Percentiles rank a stretch among this genome's conserved stretches.
Conservation (phyloP, 2,888 invertebrate species). For the Phaedon cochleariae region DNA sequence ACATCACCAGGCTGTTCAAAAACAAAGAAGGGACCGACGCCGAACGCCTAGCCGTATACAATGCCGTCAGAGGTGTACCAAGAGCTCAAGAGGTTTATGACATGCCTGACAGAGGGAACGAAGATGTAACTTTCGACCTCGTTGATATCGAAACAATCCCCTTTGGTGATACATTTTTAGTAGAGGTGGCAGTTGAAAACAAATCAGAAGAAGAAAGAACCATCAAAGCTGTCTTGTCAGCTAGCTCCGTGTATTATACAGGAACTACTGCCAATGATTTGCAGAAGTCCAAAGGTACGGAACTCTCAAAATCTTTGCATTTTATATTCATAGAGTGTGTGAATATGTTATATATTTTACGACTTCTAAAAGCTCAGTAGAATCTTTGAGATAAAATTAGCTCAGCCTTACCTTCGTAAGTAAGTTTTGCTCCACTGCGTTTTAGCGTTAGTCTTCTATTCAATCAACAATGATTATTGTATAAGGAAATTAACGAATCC, state of each 20-base stretch:
- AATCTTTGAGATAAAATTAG: too few relatives aligned
- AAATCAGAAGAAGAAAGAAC: constrained; percentile 66
- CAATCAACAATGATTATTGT: too few relatives aligned
- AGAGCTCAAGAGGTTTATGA: constrained; percentile 66
- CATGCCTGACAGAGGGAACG: constrained; percentile 66
- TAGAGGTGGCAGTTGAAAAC: constrained; percentile 73
- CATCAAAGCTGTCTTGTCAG: constrained; percentile 72
- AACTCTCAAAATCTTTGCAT: too few relatives aligned
- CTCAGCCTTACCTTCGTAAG: too few relatives aligned
- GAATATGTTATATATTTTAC: too few relatives aligned
- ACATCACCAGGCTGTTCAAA: constrained; percentile 77
- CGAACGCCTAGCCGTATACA: constrained; percentile 77
- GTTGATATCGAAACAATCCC: constrained; percentile 76
- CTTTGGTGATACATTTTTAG: constrained; percentile 74
- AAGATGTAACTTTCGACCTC: constrained; percentile 69
- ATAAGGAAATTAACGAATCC: too few relatives aligned
- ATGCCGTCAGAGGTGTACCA: constrained; percentile 75
- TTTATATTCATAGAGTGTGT: too few relatives aligned
- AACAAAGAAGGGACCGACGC: constrained; percentile 75
- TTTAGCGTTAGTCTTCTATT: too few relatives aligned
- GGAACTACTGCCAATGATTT: constrained; percentile 76
- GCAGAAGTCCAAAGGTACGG: constrained; percentile 72
- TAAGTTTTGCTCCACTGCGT: too few relatives aligned
- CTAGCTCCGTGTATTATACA: constrained; percentile 79
- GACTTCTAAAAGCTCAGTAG: too few relatives aligned